Base-by-base conservation (phyloP, 2,888 invertebrate species). In the Pachliopta kotzebuea region DNA sequence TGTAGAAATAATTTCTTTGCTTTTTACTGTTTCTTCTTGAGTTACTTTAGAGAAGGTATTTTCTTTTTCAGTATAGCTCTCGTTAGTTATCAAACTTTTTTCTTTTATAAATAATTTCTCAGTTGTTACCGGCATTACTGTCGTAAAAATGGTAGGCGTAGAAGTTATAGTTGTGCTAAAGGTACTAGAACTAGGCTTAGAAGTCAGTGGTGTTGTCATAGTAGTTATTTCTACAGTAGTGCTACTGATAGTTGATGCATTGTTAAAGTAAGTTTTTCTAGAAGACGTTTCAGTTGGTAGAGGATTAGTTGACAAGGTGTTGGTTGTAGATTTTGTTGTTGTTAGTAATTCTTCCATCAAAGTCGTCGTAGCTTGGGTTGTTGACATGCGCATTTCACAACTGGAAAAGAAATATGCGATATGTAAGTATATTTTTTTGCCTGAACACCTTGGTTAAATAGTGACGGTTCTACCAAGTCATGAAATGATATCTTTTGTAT, bases 351-450 rank as follows among this genome's bases (percentile, higher is more conserved):
- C 84, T 76, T 81, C 83, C 73, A 79, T 74, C 71, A 74, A 74
- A 69, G 79, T 80, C 23, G 81, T 77, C 68, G 84, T 73, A 65
- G 82, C 75, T 68, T 81, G 80, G 56, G 80, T 78, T 56, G 83
- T 76, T 62, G 81, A 74, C 79, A 85, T 84, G 84, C 83, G 80
- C 72, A 75, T 75, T 76, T 87, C 84, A 77, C 90, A 91, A 79
- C 90, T 90, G 90, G 21, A 87, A 90, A 70, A 74, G 45, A 70
- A 71, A 37, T 37, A 37, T 37, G 37, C 2, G 14, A 11, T 37
- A n/a, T n/a, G n/a, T n/a, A n/a, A n/a, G n/a, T n/a, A n/a, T n/a
- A n/a, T n/a, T n/a, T n/a, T n/a, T n/a, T n/a, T n/a, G n/a, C n/a
- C n/a, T n/a, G n/a, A 37, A 3, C 3, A 2, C 2, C 14, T 37